Evolutionary conservation across 2,888 invertebrate genomes (phyloP).

Genomic region (Lapara coniferarum): DNA sequence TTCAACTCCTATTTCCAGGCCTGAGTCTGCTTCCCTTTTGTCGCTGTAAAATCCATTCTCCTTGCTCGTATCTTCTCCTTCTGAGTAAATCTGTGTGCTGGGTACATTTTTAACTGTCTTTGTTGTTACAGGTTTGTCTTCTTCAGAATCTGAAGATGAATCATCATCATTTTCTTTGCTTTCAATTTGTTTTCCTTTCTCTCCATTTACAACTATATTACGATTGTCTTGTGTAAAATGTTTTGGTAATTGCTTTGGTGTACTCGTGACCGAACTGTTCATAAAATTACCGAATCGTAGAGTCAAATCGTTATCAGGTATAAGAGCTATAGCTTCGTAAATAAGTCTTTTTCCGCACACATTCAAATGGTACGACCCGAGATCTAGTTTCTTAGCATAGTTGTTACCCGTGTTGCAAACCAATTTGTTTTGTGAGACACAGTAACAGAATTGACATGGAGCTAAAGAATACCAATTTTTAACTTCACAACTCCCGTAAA

Average conservation of each 20-base stretch:
- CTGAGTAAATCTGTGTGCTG: slow-evolving; percentile 36
- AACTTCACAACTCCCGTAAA: slow-evolving; percentile 54
- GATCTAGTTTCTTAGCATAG: slow-evolving; percentile 39
- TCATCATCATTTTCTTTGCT: slow-evolving; percentile 27
- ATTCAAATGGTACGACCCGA: slow-evolving; percentile 56
- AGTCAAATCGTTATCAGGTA: slow-evolving; percentile 37
- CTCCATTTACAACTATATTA: background rate
- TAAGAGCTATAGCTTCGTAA: slow-evolving; percentile 50
- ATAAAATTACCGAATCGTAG: slow-evolving; percentile 34
- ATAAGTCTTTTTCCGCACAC: slow-evolving; percentile 57
- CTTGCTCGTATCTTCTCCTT: slow-evolving; percentile 26
- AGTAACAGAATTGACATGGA: slow-evolving; percentile 68
- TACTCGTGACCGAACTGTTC: slow-evolving; percentile 24
- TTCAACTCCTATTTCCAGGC: slow-evolving; percentile 33
- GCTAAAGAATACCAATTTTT: slow-evolving; percentile 65
- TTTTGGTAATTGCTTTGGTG: slow-evolving; percentile 10
- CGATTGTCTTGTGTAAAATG: slow-evolving; percentile 21
- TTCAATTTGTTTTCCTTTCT: background rate
- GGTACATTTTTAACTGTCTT: slow-evolving; percentile 18
- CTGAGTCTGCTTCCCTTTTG: slow-evolving; percentile 31
- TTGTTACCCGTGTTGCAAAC: slow-evolving; percentile 57
- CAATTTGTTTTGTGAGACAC: slow-evolving; percentile 58
- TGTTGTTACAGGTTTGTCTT: slow-evolving; percentile 12
- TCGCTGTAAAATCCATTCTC: slow-evolving; percentile 31
- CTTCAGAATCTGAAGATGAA: slow-evolving; percentile 36